Base-by-base conservation (phyloP, 2,113 vertebrate genomes). In the Muscicapa adusta region DNA sequence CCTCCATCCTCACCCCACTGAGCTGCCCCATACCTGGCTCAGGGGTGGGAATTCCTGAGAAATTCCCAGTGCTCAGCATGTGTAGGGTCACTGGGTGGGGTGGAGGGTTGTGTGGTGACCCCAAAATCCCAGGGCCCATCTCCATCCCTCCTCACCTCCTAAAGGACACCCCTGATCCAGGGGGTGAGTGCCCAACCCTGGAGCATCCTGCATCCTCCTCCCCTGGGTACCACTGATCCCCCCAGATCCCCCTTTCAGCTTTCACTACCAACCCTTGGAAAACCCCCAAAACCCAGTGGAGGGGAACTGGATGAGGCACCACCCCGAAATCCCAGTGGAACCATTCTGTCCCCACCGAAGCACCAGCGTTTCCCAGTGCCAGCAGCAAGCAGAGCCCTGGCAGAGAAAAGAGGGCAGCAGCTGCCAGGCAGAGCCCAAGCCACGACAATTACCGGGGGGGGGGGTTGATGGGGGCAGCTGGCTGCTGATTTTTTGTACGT, bases 31-130 rank as follows among this genome's bases (percentile, higher is more conserved):
- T 16, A 7, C 2, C 10, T 3, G 18, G 8, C 29, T 47, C n/a
- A 4, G 0, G 13, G 18, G 4, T 5, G 19, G 0, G 29, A 29
- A 18, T 71, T n/a, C 1, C 2, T 31, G 2, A 1, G 1, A 1
- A 22, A 7, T 15, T 47, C 5, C 31, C 50, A 8, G 3, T 0
- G 12, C 57, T 26, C 36, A 14, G 45, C 54, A 23, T 0, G 0
- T 5, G 29, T 2, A 1, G n/a, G 31, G 60, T 1, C 7, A 0
- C 1, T 20, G 56, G 26, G 13, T n/a, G 76, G 28, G 61, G 4
- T 5, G 53, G 61, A 50, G 42, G 38, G 22, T 24, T 2, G 25
- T 1, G 4, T 1, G 3, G 42, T 19, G 43, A 65, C 4, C 34
- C 68, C 68, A 22, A 45, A 51, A 81, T 2, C 7, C 33, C 31